Base-by-base conservation (phyloP, 2,797 vertebrate genomes). In the Siniperca scherzeri region DNA sequence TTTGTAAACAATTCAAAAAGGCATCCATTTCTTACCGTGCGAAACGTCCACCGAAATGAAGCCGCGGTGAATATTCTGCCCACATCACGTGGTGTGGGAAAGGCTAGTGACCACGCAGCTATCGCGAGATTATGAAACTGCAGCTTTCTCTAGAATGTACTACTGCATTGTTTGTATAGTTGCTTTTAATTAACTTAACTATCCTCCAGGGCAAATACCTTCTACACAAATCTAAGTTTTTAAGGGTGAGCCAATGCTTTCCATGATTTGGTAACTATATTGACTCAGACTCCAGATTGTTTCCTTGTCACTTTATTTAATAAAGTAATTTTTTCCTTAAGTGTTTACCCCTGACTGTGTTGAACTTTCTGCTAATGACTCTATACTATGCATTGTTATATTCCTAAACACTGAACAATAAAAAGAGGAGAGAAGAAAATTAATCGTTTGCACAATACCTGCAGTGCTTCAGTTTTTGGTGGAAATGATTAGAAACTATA, bases 71-170 rank as follows among this genome's bases (percentile, higher is more conserved):
- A 19, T 22, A 7, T 1, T 70, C 44, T 30, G 60, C 69, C 79
- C 67, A 33, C 12, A 16, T 94, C 92, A 95, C 91, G 90, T 94
- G 93, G 92, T 7, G 2, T 0, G 11, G 57, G 50, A 56, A 6
- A 17, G 6, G 0, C 0, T 1, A 7, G 5, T 0, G 11, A 3
- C 0, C 10, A n/a, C 0, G 1, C 12, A 6, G 27, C 0, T 89
- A 75, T 87, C 92, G 91, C 91, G 93, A 94, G 82, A 90, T 27
- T 56, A 16, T 0, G 5, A 27, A 50, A 65, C 1, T 10, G 52
- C 70, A 4, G 4, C 7, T 64, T 12, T n/a, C 25, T 27, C 36
- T 19, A n/a, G 22, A 30, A 10, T 0, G 16, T n/a, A 50, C 42
- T 7, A 16, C 8, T n/a, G 22, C 2, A 36, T 14, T 61, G 69